These are phyloP conservation scores for Elachura formosa DNA, from an alignment of 2,113 vertebrate species.

Conservation along the genomic window DNA sequence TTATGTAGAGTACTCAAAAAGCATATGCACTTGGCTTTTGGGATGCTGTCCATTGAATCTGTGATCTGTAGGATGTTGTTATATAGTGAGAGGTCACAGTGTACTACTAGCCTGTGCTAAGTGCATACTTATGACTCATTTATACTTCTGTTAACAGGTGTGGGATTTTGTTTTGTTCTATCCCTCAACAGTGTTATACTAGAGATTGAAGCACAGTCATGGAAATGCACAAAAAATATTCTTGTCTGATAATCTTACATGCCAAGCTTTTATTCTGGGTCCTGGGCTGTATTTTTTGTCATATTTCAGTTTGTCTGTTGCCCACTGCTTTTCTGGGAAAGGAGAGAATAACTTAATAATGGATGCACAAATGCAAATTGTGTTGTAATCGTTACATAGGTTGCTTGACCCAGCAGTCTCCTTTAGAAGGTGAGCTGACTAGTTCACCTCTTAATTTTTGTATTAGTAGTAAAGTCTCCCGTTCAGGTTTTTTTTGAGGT, in stretches of 20 bases:
- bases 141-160: not conserved
- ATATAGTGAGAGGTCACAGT: rapidly evolving
- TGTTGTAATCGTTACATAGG: not conserved
- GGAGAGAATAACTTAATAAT: not conserved
- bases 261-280: not conserved
- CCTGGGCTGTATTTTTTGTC: not conserved
- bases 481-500: not conserved
- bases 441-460: not conserved
- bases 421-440: not conserved
- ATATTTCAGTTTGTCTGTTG: not conserved
- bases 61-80: not conserved
- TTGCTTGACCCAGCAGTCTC: not conserved
- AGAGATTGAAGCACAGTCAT: not conserved
- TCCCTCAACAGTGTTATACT: not conserved
- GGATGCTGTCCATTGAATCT: not conserved
- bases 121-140: not conserved
- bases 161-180: not conserved
- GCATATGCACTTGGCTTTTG: not conserved
- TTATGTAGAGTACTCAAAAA: not conserved
- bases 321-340: not conserved
- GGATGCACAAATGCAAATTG: not conserved
- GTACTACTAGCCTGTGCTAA: not conserved
- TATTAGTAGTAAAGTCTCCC: not conserved
- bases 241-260: not conserved
- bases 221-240: not conserved